Evolutionary conservation across 2,888 invertebrate species (phyloP).

Genomic region (Oeneis ivallda): DNA sequence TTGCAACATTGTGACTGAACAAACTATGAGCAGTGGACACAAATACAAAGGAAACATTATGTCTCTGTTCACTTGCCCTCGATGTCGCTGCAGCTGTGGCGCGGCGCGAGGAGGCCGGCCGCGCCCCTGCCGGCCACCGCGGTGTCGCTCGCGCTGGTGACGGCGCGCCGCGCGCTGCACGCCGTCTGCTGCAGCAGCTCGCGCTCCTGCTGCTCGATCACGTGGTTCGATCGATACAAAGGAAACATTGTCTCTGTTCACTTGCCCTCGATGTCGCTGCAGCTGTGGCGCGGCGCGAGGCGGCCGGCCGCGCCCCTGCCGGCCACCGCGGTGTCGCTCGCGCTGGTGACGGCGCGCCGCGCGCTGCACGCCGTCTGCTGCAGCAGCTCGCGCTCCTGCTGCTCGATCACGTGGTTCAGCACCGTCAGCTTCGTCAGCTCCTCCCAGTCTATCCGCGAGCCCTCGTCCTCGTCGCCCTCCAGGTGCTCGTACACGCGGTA

Average conservation of each 20-base stretch:
- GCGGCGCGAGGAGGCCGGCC: slow-evolving; percentile 53
- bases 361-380: slow-evolving; percentile 58
- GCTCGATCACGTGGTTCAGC: slow-evolving; percentile 74
- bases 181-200: slow-evolving; percentile 66
- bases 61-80: slow-evolving; percentile 57
- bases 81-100: slow-evolving; percentile 68
- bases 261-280: slow-evolving; percentile 70
- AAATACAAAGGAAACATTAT: background rate
- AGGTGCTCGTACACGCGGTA: slow-evolving; percentile 84
- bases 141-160: slow-evolving; percentile 69
- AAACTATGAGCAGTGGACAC: too few species aligned
- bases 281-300: slow-evolving; percentile 63
- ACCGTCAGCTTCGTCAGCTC: slow-evolving; percentile 75
- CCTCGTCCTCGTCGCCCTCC: slow-evolving; percentile 70
- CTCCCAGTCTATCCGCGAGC: slow-evolving; percentile 76
- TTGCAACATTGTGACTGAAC: too few species aligned
- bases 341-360: slow-evolving; percentile 62
- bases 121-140: slow-evolving; percentile 57
- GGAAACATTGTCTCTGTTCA: too few species aligned
- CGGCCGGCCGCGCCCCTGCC: slow-evolving; percentile 53
- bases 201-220: slow-evolving; percentile 72
- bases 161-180: slow-evolving; percentile 57
- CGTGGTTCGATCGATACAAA: too few species aligned
- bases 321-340: slow-evolving; percentile 65
- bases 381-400: slow-evolving; percentile 71